phyloP scores from a whole-genome alignment of 2,797 vertebrate genomes.

The Lithobates sylvaticus region DNA sequence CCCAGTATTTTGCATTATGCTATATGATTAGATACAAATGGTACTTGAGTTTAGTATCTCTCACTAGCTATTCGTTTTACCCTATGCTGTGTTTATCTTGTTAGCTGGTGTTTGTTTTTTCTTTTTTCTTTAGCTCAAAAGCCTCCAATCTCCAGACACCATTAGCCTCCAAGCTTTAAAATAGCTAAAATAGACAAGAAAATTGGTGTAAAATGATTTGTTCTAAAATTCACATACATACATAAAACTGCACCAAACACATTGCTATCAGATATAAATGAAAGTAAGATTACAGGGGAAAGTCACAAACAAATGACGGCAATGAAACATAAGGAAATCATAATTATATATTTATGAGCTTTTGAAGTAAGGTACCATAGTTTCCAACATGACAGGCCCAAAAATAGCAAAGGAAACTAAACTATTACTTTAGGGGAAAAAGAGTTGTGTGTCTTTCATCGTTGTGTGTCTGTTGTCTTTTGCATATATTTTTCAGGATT shows the following conservation, averaged over 20 bases:
- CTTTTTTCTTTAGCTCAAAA: background rate
- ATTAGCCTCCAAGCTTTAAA: background rate
- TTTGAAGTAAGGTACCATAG: background rate
- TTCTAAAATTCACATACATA: background rate
- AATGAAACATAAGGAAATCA: background rate
- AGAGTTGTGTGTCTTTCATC: background rate
- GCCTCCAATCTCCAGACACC: background rate
- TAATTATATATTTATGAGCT: background rate
- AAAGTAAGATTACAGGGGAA: background rate
- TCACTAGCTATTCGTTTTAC: background rate
- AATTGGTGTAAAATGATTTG: background rate
- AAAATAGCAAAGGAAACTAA: background rate
- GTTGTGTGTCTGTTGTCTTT: background rate
- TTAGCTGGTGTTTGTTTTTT: background rate
- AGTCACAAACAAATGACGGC: background rate
- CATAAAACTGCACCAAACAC: background rate
- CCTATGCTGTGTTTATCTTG: background rate
- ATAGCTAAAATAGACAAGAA: background rate
- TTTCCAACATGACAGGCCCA: background rate
- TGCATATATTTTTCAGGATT: background rate
- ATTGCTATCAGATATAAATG: background rate
- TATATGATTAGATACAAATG: background rate
- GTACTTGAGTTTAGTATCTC: background rate
- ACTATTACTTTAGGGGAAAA: background rate
- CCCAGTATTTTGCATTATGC: background rate